These are phyloP conservation scores for Phthorimaea operculella DNA, from an alignment of 1,140 invertebrate species.

Conservation along the genomic window DNA sequence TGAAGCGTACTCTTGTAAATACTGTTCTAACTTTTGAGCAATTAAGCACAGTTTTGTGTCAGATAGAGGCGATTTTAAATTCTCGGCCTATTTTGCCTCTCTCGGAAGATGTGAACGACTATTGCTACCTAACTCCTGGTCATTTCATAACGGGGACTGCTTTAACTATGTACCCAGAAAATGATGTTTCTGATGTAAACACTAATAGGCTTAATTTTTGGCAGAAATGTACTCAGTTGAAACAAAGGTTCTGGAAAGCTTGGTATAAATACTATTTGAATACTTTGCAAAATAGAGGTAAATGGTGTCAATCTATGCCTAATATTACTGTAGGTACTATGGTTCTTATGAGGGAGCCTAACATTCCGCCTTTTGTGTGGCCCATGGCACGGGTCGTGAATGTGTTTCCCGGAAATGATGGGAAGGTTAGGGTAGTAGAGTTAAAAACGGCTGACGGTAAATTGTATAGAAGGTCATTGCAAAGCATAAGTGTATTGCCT, in stretches of 20 bases:
- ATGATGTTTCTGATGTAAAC: not conserved
- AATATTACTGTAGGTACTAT: no score
- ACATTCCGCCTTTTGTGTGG: no score
- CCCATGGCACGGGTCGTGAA: no score
- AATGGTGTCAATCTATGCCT: no score
- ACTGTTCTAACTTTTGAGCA: not conserved
- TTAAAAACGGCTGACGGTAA: no score
- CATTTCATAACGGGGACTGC: not conserved
- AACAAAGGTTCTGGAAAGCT: no score
- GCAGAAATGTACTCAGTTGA: not conserved
- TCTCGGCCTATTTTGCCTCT: conserved; percentile 1
- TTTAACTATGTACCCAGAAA: not conserved
- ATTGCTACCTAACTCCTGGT: not conserved
- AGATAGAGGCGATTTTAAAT: conserved; percentile 5
- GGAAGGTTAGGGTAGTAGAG: no score
- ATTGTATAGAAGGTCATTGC: no score
- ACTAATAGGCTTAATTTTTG: not conserved
- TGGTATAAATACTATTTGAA: not conserved
- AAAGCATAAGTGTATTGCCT: no score
- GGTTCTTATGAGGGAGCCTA: no score
- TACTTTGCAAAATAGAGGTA: not conserved
- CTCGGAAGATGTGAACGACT: not conserved
- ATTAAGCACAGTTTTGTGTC: not conserved
- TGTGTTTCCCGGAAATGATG: no score
- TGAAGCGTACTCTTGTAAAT: not conserved